Evolutionary conservation across 2,888 invertebrate species (phyloP).

Genomic region (Stenchaetothrips biformis): DNA sequence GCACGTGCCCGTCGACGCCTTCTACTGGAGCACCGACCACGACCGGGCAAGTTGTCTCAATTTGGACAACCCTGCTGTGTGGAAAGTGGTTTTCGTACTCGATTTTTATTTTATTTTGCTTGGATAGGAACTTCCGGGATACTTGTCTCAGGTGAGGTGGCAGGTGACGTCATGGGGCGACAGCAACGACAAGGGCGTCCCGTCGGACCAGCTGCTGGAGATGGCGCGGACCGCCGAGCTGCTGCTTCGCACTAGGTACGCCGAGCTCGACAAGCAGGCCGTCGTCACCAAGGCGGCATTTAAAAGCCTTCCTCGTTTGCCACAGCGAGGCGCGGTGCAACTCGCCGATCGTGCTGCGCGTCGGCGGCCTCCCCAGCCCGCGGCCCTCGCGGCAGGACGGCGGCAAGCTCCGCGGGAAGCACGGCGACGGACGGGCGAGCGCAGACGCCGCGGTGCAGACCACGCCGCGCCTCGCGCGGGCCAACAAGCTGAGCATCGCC

Average conservation of each 20-base stretch:
- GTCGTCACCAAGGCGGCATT: not conserved
- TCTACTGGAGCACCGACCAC: conserved; percentile 18
- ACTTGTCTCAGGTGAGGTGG: not conserved
- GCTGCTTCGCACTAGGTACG: not conserved
- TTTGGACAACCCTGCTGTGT: not conserved
- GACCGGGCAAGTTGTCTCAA: not conserved
- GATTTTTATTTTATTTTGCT: not conserved
- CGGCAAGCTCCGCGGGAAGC: not conserved
- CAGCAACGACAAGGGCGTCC: not conserved
- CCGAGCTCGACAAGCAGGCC: not conserved
- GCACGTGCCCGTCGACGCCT: conserved; percentile 17
- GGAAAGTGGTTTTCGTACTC: not conserved
- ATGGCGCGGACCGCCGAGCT: conserved; percentile 1
- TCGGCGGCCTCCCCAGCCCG: not conserved
- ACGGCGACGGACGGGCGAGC: not conserved
- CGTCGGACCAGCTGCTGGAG: conserved; percentile 13
- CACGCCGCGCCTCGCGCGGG: not conserved
- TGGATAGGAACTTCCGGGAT: not conserved
- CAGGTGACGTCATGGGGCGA: not conserved
- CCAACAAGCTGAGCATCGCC: not conserved
- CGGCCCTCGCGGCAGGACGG: not conserved
- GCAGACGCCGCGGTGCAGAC: not conserved
- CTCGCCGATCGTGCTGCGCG: conserved; percentile 11
- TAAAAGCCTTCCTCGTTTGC: not conserved
- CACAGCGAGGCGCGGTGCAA: conserved; percentile 1